Evolutionary conservation across 2,113 vertebrate genomes (phyloP), one percentile per base, ranked within the genome.

Genomic region (Ploceus nigricollis): DNA sequence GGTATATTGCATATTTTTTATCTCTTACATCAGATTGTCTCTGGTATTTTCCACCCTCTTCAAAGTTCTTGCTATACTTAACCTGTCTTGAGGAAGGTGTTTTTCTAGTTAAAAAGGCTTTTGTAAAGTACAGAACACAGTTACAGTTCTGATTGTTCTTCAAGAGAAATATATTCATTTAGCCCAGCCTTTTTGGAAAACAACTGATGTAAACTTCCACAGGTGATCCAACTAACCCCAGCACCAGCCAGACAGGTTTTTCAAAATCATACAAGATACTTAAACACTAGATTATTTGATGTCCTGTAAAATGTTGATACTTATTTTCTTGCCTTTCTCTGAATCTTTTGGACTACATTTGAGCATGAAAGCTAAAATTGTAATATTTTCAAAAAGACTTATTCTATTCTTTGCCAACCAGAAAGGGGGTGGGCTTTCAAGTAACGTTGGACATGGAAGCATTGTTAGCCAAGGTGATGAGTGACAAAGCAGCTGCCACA

Each of bases 391-490:
- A 30, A 63, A 75, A 69, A 56, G 6, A 4, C 23, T n/a, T 48
- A 2, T 47, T 56, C 35, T 81, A 20, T 14, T 35, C 11, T 90
- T 87, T 71, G 40, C 4, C 9, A 5, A 33, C 37, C n/a, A 79
- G 65, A 40, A 84, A 56, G 2, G 5, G 2, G n/a, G 33, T 6
- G 3, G 35, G 11, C 15, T 69, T 68, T 83, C 30, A 47, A 57
- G 31, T 13, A 58, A 20, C 1, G 0, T 1, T 23, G 33, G 45
- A 8, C 25, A 2, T 6, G 33, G 23, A 13, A 85, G 30, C 15
- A 16, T 6, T 40, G 15, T 30, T 73, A 58, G 15, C 16, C 18
- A 14, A 53, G 50, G 56, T 37, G 56, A 44, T 5, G 22, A 7
- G 22, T 87, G 48, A 24, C 22, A 13, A 6, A 15, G 42, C 27